Evolutionary conservation across 2,888 invertebrate species (phyloP), one percentile per base, ranked within the genome.

Genomic region (Papilio gigon): DNA sequence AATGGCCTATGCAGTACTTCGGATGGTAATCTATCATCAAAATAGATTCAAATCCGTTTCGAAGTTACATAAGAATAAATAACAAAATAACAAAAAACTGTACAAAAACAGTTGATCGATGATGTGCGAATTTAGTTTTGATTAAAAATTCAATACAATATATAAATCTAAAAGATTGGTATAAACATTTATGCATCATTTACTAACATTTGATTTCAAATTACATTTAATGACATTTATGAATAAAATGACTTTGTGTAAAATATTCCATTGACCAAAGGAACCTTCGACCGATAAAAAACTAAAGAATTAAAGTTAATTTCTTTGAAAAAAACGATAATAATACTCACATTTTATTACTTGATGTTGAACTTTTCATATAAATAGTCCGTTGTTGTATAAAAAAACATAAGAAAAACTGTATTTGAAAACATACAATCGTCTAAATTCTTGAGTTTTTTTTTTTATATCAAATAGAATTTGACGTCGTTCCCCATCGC

Each of bases 401-500:
- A 17, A 14, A 8, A 25, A 40, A 25, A 9, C 9, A 20, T 6
- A 44, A 22, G 20, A 40, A 60, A 40, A 40, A 37, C 37, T 60
- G 27, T n/a, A 17, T 53, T 30, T n/a, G 8, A 53, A 53, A 14
- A 27, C 30, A 50, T 50, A 14, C 9, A 53, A 53, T 27, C 8
- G 8, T 30, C n/a, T 27, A 53, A 40, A 59, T 60, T 35, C 2
- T 14, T 35, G 0, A 58, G 20, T 1, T 20, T n/a, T n/a, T n/a
- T n/a, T n/a, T n/a, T 37, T 25, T 12, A 37, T 25, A 4, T 40
- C 25, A 37, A 6, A 59, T 22, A 22, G 14, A 37, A 27, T 40
- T 37, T 60, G 60, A 42, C 67, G 67, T 62, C 67, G 50, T 61
- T 56, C 40, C n/a, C 40, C 62, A 67, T 62, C 30, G 67, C 62